Evolutionary conservation across 2,113 vertebrate genomes (phyloP).

Genomic region (Oreochromis spilurus): DNA sequence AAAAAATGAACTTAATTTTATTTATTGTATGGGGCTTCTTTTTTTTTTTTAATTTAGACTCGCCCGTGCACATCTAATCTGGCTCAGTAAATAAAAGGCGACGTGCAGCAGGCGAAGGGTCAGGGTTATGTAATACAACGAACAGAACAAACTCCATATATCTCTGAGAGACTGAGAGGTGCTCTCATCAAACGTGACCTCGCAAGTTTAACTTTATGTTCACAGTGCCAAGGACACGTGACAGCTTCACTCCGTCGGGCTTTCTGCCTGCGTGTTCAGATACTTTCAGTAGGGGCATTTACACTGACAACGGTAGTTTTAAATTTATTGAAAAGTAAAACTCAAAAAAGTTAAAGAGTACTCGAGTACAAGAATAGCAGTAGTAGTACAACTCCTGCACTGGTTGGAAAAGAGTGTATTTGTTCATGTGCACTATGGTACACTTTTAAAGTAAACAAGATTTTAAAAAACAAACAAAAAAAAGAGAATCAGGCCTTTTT

Average conservation of each 20-base stretch:
- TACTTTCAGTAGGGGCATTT: neutral
- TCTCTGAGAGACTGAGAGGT: neutral
- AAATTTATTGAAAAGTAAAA: neutral
- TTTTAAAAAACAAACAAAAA: neutral
- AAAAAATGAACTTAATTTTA: neutral
- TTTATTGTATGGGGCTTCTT: neutral
- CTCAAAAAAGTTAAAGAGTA: neutral
- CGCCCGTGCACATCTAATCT: neutral
- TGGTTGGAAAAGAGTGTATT: neutral
- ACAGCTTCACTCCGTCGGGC: neutral
- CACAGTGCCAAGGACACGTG: neutral
- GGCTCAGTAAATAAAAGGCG: conserved; percentile 7
- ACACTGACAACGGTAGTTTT: neutral
- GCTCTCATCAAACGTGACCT: neutral
- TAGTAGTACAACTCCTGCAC: neutral
- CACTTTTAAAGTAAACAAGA: neutral
- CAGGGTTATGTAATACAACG: conserved; percentile 62
- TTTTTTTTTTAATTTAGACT: neutral
- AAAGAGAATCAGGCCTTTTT: neutral
- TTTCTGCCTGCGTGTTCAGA: neutral
- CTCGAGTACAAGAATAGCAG: neutral
- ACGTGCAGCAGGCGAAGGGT: conserved; percentile 49
- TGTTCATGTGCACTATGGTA: neutral
- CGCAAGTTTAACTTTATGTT: neutral
- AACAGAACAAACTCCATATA: neutral